phyloP scores from a whole-genome alignment of 2,888 invertebrate species.

The Acleris cristana region DNA sequence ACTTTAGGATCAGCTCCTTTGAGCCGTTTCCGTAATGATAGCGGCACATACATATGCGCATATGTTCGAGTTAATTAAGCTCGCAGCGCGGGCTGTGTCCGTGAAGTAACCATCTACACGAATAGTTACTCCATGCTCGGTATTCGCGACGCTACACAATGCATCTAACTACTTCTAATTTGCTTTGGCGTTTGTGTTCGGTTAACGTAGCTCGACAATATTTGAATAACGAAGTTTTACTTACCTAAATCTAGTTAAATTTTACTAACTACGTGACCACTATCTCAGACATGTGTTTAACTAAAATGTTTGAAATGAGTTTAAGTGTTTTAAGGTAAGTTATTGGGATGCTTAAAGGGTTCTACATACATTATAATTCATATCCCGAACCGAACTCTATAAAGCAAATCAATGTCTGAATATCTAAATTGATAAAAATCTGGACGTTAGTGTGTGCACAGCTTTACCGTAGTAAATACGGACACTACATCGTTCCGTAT shows the following conservation, averaged over 20 bases:
- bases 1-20: constrained; percentile 36
- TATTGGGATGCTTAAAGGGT: too few species aligned
- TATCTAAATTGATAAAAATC: constrained; percentile 22
- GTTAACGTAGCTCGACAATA: constrained; percentile 21
- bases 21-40: constrained; percentile 45
- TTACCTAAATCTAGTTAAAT: background rate
- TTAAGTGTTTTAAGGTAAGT: too few species aligned
- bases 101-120: constrained; percentile 47
- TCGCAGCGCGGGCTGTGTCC: constrained; percentile 47
- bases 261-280: too few species aligned
- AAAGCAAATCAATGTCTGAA: background rate
- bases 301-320: too few species aligned
- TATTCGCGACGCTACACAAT: constrained; percentile 45
- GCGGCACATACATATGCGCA: constrained; percentile 36
- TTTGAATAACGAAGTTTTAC: constrained; percentile 29
- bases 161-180: constrained; percentile 35
- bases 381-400: too few species aligned
- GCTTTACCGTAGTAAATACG: constrained; percentile 32
- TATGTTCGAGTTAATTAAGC: constrained; percentile 55
- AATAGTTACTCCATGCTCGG: constrained; percentile 51
- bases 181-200: constrained; percentile 31
- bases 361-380: too few species aligned
- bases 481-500: constrained; percentile 36
- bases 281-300: too few species aligned
- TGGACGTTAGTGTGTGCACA: constrained; percentile 23